Evolutionary conservation across 1,140 invertebrate species (phyloP).

Genomic region (Aphaenogaster rudis): DNA sequence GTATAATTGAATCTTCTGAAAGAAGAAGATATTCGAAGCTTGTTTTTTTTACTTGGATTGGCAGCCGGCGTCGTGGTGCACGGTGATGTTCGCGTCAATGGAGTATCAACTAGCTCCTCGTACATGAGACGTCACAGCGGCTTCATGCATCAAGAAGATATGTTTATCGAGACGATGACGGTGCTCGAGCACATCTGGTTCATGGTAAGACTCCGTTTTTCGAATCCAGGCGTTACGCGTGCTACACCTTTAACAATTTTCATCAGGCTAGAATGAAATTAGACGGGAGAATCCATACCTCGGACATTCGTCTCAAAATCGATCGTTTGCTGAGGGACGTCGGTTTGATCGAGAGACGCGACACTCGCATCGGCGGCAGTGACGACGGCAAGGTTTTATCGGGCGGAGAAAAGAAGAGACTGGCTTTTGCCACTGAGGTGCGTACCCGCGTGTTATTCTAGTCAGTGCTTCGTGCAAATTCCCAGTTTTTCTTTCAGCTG

Average conservation of each 20-base stretch:
- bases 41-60: neutral
- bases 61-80: conserved; percentile 90
- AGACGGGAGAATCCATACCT: conserved; percentile 89
- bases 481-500: conserved; percentile 88
- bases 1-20: neutral
- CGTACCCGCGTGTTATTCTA: conserved; percentile 60
- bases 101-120: conserved; percentile 88
- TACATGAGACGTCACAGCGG: conserved; percentile 94
- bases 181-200: conserved; percentile 96
- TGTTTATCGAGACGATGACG: conserved; percentile 95
- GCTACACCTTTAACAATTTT: neutral
- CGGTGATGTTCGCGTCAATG: conserved; percentile 93
- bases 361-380: conserved; percentile 92
- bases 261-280: conserved; percentile 93
- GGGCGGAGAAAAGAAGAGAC: conserved; percentile 96
- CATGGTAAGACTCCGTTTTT: conserved; percentile 89
- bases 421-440: conserved; percentile 97
- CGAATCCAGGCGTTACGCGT: neutral
- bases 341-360: conserved; percentile 90
- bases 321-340: conserved; percentile 91
- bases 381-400: conserved; percentile 94
- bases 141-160: conserved; percentile 97
- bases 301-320: conserved; percentile 90
- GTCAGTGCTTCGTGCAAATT: conserved; percentile 38
- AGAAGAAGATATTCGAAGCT: too few species aligned